Base-by-base conservation (phyloP, 2,797 vertebrate species). In the Tragelaphus oryx region DNA sequence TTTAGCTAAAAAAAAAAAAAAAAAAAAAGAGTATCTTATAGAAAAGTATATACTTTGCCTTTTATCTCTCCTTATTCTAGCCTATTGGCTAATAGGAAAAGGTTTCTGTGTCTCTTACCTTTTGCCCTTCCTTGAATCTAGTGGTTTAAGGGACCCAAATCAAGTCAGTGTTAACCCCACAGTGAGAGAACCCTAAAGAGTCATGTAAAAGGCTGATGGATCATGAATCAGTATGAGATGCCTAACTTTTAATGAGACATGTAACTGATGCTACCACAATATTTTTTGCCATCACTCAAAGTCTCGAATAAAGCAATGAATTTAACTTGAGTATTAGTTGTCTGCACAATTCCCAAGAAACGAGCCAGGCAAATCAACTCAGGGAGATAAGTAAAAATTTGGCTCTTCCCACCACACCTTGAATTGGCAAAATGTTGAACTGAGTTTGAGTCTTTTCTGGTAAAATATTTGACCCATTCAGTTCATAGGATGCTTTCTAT, bases 51-150 rank as follows among this genome's bases (percentile, higher is more conserved):
- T 48, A 46, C 48, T 91, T 78, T 59, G 84, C 59, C 41, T 97
- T 97, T 96, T 81, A 92, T 93, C 86, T 91, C 78, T 89, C 79
- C 90, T 82, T 28, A 86, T 18, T 54, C 76, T 68, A 59, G 48
- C 54, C 84, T 89, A 46, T 76, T 91, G 92, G 62, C 46, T 90
- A 86, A 80, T 48, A 60, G 85, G 57, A 68, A 78, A 91, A 57
- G 30, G 8, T 30, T 52, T 89, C 46, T 59, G 3, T 5, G 24
- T 28, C 68, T 68, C 59, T 87, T 41, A 30, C 24, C 30, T 89
- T 79, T 79, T 5, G 87, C 57, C 55, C 44, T 50, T 78, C 46
- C 13, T 44, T 62, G 22, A 92, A 59, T 55, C 55, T n/a, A 92
- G 30, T 10, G 12, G 17, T 62, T n/a, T 30, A 24, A 96, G 14